A percentile compares a stretch with the other conserved stretches of the same genome.
Conservation (phyloP, 2,888 invertebrate genomes). For the Drosophila colorata region DNA sequence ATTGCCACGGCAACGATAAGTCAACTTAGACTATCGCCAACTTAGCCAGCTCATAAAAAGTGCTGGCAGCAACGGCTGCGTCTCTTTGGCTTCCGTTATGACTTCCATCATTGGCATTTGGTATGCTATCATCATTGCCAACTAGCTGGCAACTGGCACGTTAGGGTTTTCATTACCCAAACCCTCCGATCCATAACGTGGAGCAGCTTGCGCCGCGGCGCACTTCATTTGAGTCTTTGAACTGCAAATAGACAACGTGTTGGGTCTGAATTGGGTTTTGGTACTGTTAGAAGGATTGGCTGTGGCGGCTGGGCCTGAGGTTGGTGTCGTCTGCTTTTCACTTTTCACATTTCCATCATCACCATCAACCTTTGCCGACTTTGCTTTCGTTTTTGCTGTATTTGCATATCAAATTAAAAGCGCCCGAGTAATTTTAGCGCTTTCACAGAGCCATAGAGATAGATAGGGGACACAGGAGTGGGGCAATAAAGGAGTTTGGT, state of each 20-base stretch:
- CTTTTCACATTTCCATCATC: slow-evolving; percentile 81
- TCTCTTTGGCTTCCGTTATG: slow-evolving; percentile 72
- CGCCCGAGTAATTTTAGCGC: slow-evolving; percentile 79
- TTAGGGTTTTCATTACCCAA: slow-evolving; percentile 50
- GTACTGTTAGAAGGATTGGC: slow-evolving; percentile 21
- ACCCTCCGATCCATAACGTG: slow-evolving; percentile 25
- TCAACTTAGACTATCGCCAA: slow-evolving; percentile 56
- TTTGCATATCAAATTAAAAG: slow-evolving; percentile 81
- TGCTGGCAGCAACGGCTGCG: slow-evolving; percentile 48
- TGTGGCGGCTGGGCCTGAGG: slow-evolving; percentile 1
- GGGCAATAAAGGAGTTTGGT: not conserved
- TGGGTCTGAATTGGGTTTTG: slow-evolving; percentile 39
- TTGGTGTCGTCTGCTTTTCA: slow-evolving; percentile 71
- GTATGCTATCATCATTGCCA: slow-evolving; percentile 53
- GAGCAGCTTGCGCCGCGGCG: slow-evolving; percentile 37
- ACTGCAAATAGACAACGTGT: slow-evolving; percentile 77
- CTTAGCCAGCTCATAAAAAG: slow-evolving; percentile 74
- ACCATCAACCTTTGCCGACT: slow-evolving; percentile 77
- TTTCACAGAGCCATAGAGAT: slow-evolving; percentile 59
- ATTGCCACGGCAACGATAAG: slow-evolving; percentile 70
- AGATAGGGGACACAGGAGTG: slow-evolving; percentile 11
- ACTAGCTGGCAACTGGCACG: slow-evolving; percentile 55
- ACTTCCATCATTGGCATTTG: slow-evolving; percentile 55
- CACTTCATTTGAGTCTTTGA: slow-evolving; percentile 79
- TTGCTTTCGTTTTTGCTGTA: slow-evolving; percentile 80